Evolutionary conservation across 2,888 invertebrate species (phyloP).

Genomic region (Cephus runcator): DNA sequence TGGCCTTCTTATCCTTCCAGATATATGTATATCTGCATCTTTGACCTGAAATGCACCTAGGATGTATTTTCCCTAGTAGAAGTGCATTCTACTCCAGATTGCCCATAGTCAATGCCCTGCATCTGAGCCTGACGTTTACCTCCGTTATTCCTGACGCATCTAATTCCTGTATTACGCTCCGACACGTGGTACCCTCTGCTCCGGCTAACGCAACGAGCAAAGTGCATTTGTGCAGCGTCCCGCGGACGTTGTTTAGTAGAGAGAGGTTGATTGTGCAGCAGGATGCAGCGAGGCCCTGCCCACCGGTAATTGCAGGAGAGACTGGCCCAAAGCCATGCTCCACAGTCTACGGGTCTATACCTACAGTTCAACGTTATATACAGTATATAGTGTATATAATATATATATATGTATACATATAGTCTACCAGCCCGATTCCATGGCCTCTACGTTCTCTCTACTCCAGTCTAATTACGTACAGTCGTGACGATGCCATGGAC

Average conservation of each 20-base stretch:
- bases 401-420: not conserved
- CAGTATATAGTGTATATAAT: not conserved
- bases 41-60: not conserved
- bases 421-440: not conserved
- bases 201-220: conserved; percentile 5
- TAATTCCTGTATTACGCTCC: not conserved
- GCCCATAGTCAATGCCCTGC: not conserved
- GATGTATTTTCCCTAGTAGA: not conserved
- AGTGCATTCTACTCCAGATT: not conserved
- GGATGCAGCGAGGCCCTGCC: conserved; percentile 34
- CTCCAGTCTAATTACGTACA: conserved; percentile 23
- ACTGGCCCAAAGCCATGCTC: conserved; percentile 26
- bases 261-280: conserved; percentile 27
- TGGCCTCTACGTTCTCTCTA: conserved; percentile 13
- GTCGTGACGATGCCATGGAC: not conserved
- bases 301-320: conserved; percentile 48
- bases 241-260: conserved; percentile 14
- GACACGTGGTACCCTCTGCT: not conserved
- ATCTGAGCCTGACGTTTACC: not conserved
- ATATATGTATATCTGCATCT: not conserved
- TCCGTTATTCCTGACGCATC: not conserved
- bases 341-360: not conserved
- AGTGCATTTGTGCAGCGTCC: conserved; percentile 32
- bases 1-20: not conserved
- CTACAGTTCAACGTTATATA: not conserved